Evolutionary conservation across 2,888 invertebrate species (phyloP).

Genomic region (Trichopoda pennipes): DNA sequence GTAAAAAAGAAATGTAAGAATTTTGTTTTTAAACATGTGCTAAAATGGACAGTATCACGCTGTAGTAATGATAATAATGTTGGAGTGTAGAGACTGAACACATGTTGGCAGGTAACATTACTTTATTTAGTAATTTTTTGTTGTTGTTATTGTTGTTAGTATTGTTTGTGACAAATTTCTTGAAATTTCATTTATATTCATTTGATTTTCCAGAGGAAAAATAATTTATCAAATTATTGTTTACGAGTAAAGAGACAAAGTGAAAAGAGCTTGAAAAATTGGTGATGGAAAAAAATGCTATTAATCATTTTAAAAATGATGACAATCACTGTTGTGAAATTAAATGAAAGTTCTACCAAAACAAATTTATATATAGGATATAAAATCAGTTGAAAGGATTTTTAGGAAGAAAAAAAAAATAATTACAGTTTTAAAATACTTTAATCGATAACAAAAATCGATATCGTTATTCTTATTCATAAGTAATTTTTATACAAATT

Average conservation of each 20-base stretch:
- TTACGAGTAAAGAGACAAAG: background rate
- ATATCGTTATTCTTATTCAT: too few species aligned
- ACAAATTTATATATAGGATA: too few species aligned
- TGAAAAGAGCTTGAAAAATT: background rate
- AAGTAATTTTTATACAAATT: too few species aligned
- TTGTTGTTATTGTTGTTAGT: too few species aligned
- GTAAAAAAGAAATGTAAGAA: background rate
- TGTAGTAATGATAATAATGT: background rate
- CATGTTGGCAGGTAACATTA: background rate
- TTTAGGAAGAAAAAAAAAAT: too few species aligned
- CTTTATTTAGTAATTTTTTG: constrained; percentile 6
- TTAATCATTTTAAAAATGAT: background rate
- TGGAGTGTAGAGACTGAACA: too few species aligned
- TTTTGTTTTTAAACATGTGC: background rate
- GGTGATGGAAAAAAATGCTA: background rate
- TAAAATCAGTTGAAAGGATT: too few species aligned
- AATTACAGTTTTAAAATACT: too few species aligned
- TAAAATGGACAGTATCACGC: background rate
- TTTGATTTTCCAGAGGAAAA: constrained; percentile 24
- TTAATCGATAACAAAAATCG: too few species aligned
- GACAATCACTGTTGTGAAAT: too few species aligned
- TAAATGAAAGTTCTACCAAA: too few species aligned
- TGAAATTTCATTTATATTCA: constrained; percentile 46
- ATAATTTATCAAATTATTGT: constrained; percentile 37
- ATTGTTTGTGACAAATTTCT: constrained; percentile 46